Percentiles rank a stretch among this genome's conserved stretches.
Conservation (phyloP, 2,888 invertebrate genomes). For the Tigriopus californicus region DNA sequence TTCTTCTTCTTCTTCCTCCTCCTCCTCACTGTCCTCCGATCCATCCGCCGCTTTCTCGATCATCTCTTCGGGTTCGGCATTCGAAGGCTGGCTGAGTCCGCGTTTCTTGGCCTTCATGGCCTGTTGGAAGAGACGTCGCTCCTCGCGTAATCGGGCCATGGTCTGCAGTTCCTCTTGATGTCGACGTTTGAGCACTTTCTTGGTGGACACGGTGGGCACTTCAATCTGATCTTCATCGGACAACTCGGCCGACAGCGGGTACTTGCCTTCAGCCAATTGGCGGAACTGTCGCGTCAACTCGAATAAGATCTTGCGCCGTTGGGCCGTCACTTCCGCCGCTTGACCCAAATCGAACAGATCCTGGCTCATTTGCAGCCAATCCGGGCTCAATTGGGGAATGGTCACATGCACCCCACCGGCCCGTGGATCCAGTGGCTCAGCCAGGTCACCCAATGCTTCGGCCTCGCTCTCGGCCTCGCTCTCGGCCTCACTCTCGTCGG, state of each 20-base stretch:
- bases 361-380: slow-evolving; percentile 36
- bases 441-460: slow-evolving; percentile 6
- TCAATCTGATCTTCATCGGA: slow-evolving; percentile 21
- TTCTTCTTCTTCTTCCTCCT: background rate
- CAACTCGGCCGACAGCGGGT: slow-evolving; percentile 41
- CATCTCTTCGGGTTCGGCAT: background rate
- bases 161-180: background rate
- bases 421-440: slow-evolving; percentile 41
- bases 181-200: background rate
- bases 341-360: slow-evolving; percentile 30
- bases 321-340: background rate
- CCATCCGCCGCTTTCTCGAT: background rate
- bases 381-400: slow-evolving; percentile 46
- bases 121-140: background rate
- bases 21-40: background rate
- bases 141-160: slow-evolving; percentile 22
- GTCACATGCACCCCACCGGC: slow-evolving; percentile 58
- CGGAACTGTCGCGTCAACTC: slow-evolving; percentile 29
- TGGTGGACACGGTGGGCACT: background rate
- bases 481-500: slow-evolving; percentile 24
- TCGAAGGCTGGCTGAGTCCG: background rate
- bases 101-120: slow-evolving; percentile 9
- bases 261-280: slow-evolving; percentile 38
- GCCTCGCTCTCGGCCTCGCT: slow-evolving; percentile 21
- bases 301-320: background rate